phyloP scores from a whole-genome alignment of 2,888 invertebrate genomes.

The Gnatocerus cornutus region DNA sequence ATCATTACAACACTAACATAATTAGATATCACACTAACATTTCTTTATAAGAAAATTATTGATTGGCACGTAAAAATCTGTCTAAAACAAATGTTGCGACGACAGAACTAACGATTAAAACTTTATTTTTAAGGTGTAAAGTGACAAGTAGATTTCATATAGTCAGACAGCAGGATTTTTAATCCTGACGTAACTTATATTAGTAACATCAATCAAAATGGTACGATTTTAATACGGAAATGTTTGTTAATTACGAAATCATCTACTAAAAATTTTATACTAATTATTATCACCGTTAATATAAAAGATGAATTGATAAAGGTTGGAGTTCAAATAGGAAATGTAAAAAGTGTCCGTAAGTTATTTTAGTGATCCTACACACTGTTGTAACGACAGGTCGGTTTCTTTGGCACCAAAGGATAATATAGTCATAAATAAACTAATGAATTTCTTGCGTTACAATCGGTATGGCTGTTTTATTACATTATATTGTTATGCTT shows the following conservation, averaged over 20 bases:
- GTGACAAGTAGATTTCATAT: constrained; percentile 55
- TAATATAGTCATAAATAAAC: constrained; percentile 39
- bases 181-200: constrained; percentile 28
- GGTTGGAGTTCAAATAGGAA: constrained; percentile 20
- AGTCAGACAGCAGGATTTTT: constrained; percentile 49
- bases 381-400: constrained; percentile 26
- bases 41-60: too few relatives aligned
- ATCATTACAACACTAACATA: too few relatives aligned
- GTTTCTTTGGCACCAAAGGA: constrained; percentile 36
- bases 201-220: constrained; percentile 42
- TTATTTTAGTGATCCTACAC: constrained; percentile 32
- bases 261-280: constrained; percentile 14
- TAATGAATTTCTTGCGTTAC: constrained; percentile 35
- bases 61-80: too few relatives aligned
- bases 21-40: too few relatives aligned
- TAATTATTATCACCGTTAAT: constrained; percentile 21
- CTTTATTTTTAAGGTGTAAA: constrained; percentile 20
- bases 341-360: constrained; percentile 14
- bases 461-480: constrained; percentile 22
- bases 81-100: too few relatives aligned
- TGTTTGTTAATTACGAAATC: constrained; percentile 27
- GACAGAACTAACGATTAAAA: constrained; percentile 16
- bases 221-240: not conserved
- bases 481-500: constrained; percentile 28
- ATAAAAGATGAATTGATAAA: constrained; percentile 8